Conservation (phyloP, 2,888 invertebrate species). For the Meandrusa payeni region DNA sequence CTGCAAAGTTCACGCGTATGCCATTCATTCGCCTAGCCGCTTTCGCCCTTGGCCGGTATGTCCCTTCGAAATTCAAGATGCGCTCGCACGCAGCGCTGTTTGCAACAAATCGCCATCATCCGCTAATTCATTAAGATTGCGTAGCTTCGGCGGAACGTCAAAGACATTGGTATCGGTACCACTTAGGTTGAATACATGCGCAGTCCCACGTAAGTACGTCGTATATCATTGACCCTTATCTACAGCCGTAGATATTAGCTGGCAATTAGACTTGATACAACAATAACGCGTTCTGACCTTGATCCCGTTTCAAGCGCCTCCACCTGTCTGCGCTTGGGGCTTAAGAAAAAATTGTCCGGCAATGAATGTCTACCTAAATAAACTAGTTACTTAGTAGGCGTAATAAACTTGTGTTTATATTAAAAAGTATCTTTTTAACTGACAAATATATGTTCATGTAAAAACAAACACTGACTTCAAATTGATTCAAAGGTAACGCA, state of each 20-base stretch:
- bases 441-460: too few species aligned
- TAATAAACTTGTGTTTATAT: slow-evolving; percentile 8
- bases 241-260: slow-evolving; percentile 36
- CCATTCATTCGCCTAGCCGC: slow-evolving; percentile 46
- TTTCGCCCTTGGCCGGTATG: slow-evolving; percentile 58
- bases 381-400: slow-evolving; percentile 12
- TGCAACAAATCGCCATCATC: slow-evolving; percentile 14
- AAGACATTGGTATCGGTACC: not conserved
- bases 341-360: slow-evolving; percentile 36
- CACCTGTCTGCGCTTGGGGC: slow-evolving; percentile 49
- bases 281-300: slow-evolving; percentile 62
- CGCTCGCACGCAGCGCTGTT: slow-evolving; percentile 29
- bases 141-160: not conserved
- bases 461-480: too few species aligned
- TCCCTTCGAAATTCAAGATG: slow-evolving; percentile 55
- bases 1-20: slow-evolving; percentile 45
- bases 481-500: too few species aligned
- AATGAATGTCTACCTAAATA: slow-evolving; percentile 16
- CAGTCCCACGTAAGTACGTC: slow-evolving; percentile 1
- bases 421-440: not conserved
- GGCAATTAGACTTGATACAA: slow-evolving; percentile 57
- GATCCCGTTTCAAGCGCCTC: slow-evolving; percentile 57
- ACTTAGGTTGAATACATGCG: not conserved
- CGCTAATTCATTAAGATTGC: slow-evolving; percentile 11
- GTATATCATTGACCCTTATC: slow-evolving; percentile 7